phyloP scores from a whole-genome alignment of 2,797 vertebrate genomes.

The Gorsachius magnificus region DNA sequence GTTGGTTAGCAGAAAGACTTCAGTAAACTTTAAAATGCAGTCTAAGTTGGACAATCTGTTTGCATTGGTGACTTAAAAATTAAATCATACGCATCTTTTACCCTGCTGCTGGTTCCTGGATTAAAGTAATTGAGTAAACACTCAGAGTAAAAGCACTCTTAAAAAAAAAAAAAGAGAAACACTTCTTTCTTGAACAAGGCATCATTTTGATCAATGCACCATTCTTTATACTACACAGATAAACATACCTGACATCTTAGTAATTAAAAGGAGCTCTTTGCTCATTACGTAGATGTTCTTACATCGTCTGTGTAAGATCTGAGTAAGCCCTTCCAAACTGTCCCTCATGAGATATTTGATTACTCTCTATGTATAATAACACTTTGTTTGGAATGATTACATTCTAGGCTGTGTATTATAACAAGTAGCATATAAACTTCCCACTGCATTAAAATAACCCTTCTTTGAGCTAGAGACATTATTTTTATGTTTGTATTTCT shows the following conservation, averaged over 20 bases:
- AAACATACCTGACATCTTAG: background rate
- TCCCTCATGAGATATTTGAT: background rate
- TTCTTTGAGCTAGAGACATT: background rate
- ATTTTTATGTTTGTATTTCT: background rate
- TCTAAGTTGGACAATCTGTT: background rate
- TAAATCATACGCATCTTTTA: background rate
- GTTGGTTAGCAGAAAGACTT: background rate
- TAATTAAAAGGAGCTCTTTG: conserved; percentile 14
- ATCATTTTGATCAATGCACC: background rate
- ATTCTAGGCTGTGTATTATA: background rate
- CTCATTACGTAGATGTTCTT: background rate
- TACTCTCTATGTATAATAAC: background rate
- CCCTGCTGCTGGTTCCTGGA: background rate
- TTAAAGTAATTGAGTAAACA: background rate
- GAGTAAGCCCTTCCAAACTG: background rate
- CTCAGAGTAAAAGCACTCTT: background rate
- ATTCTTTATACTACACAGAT: background rate
- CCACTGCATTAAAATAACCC: background rate
- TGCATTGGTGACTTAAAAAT: background rate
- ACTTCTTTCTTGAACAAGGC: background rate
- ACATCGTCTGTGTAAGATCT: background rate
- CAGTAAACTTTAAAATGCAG: background rate
- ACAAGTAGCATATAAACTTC: background rate
- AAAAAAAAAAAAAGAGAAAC: background rate
- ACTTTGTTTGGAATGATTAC: background rate